Base-by-base conservation (phyloP, 2,888 invertebrate genomes). In the Pharmacophagus antenor region DNA sequence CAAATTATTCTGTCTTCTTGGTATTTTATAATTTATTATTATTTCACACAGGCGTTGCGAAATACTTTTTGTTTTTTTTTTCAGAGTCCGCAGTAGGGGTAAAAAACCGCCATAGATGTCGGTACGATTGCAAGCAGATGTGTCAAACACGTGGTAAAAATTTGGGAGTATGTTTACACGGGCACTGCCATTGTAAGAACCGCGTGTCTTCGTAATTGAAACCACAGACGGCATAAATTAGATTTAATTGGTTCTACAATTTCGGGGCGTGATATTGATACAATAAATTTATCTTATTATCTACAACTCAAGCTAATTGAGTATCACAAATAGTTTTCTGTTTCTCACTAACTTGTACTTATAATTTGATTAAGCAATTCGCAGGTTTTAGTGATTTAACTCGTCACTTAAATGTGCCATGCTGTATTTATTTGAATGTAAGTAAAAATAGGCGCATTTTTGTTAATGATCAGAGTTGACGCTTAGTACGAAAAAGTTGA, bases 81-180 rank as follows among this genome's bases (percentile, higher is more conserved):
- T 37, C 72, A 78, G 79, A 53, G 5, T 63, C 67, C 0, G 42
- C 63, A 22, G 68, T 69, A 21, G 70, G 65, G 3, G 44, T 66
- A 1, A 68, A 63, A 42, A 44, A 23, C 2, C 65, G 51, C 4
- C 60, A 64, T 6, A 21, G 61, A 6, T 77, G 77, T 50, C 63
- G 55, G n/a, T 49, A 61, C 0, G 70, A 79, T 27, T 81, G 81
- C 42, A 57, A 69, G 1, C 65, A 71, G 20, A 25, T 68, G 5
- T 81, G 81, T 25, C 68, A 75, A 1, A 52, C 64, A 0, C 66
- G 31, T 25, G 82, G 79, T 0, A 69, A 25, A 37, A 73, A 67
- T 49, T 27, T 22, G 5, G 81, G 80, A 0, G 18, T 25, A 2
- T 81, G 81, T 31, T 18, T 61, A 2, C 67, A 68, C 12, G 66